These are phyloP conservation scores for Patella vulgata DNA, from an alignment of 1,140 invertebrate species.

Conservation along the genomic window DNA sequence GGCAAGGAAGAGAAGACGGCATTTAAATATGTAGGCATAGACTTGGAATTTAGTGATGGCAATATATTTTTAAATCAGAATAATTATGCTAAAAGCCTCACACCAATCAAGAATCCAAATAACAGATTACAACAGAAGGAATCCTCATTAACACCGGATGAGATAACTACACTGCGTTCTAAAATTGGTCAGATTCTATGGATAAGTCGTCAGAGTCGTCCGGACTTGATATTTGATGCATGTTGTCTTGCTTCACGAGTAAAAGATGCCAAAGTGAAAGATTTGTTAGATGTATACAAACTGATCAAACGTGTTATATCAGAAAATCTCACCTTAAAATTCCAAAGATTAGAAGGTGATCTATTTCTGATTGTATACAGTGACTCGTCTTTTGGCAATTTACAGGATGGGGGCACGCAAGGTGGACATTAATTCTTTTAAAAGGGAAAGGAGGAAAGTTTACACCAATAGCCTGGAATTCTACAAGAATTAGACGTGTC, in stretches of 20 bases:
- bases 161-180: constrained; percentile 13
- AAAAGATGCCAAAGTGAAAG: constrained; percentile 17
- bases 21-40: too few relatives aligned
- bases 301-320: constrained; percentile 18
- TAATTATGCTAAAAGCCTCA: constrained; percentile 15
- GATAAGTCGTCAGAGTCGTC: constrained; percentile 28
- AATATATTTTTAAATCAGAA: constrained; percentile 12
- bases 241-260: constrained; percentile 14
- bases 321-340: constrained; percentile 23
- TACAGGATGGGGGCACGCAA: constrained; percentile 21
- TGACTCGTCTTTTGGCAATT: constrained; percentile 21
- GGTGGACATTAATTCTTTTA: constrained; percentile 17
- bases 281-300: constrained; percentile 25
- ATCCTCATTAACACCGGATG: not conserved
- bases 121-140: not conserved
- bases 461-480: constrained; percentile 17
- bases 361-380: constrained; percentile 14
- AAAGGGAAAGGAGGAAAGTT: constrained; percentile 12
- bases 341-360: constrained; percentile 12
- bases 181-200: constrained; percentile 33
- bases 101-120: constrained; percentile 4
- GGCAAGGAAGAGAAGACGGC: too few relatives aligned
- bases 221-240: constrained; percentile 30
- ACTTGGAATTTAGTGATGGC: too few relatives aligned
- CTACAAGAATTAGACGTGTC: constrained; percentile 21